Evolutionary conservation across 2,797 vertebrate genomes (phyloP), one percentile per base, ranked within the genome.

Genomic region (Gallinago stenura): DNA sequence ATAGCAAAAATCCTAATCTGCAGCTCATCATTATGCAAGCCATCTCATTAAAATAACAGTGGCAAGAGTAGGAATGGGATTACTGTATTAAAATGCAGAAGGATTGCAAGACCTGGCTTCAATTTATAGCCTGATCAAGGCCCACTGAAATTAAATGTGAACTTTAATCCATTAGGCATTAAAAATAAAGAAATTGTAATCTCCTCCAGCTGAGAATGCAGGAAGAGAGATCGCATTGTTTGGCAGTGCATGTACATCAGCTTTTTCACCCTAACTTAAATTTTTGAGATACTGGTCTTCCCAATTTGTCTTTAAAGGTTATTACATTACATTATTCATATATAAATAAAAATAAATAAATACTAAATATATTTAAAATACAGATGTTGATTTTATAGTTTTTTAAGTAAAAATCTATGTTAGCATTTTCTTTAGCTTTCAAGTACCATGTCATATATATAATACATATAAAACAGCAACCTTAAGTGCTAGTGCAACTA

Each of bases 301-400:
- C 45, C 3, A 9, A 90, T 61, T 37, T 88, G 20, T 57, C 76
- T 81, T 87, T 57, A 65, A 54, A 93, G 64, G 21, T 58, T 66
- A 85, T 9, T 78, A 9, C 25, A 21, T 83, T 91, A 72, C 24
- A 45, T 37, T 86, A 83, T 69, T 91, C 24, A 5, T 18, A 65
- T 73, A 82, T 21, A 92, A 94, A 86, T 90, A 92, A 85, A 94
- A 95, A 87, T 77, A 96, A 96, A 93, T 93, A 95, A 76, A 80
- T 81, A 93, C 15, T 72, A 90, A 88, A 83, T 92, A 73, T 41
- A 56, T 87, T 89, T 94, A 71, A 92, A 93, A 92, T 92, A 87
- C 5, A 64, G 45, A n/a, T 65, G 78, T 10, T 60, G 1, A 48
- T 61, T 57, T 80, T 75, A 75, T 46, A 69, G 15, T 7, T 76